Evolutionary conservation across 2,797 vertebrate species (phyloP).

Genomic region (Microchirus variegatus): DNA sequence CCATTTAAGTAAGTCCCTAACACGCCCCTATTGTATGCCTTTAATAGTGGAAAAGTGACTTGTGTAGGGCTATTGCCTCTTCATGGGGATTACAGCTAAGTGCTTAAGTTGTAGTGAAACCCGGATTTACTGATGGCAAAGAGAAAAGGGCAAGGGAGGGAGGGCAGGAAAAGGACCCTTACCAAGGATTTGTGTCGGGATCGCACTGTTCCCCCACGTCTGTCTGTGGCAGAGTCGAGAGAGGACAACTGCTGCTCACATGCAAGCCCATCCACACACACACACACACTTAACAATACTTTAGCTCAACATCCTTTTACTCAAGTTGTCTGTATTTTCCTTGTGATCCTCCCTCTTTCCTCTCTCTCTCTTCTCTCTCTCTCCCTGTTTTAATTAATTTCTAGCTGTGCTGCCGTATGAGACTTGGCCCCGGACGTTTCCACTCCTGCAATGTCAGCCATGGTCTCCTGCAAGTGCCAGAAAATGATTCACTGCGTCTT

Average conservation of each 20-base stretch:
- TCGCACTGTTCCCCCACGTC: slow-evolving; percentile 64
- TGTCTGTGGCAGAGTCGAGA: slow-evolving; percentile 59
- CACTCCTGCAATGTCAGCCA: slow-evolving; percentile 63
- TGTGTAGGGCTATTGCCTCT: slow-evolving; percentile 79
- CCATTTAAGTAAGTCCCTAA: slow-evolving; percentile 82
- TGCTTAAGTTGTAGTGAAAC: slow-evolving; percentile 83
- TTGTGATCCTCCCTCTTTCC: slow-evolving; percentile 35
- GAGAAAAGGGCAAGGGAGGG: slow-evolving; percentile 68
- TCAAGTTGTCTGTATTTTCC: slow-evolving; percentile 49
- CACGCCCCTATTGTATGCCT: slow-evolving; percentile 81
- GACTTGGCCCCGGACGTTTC: slow-evolving; percentile 71
- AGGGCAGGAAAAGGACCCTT: slow-evolving; percentile 76
- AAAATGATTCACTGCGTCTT: slow-evolving; percentile 61
- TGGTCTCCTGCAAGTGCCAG: slow-evolving; percentile 57
- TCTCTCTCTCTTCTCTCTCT: slow-evolving; percentile 25
- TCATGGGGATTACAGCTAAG: slow-evolving; percentile 82
- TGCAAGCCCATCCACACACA: slow-evolving; percentile 29
- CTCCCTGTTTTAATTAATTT: slow-evolving; percentile 79
- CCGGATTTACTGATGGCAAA: slow-evolving; percentile 81
- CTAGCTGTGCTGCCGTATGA: slow-evolving; percentile 78
- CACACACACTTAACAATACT: not conserved
- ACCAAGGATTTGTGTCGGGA: slow-evolving; percentile 78
- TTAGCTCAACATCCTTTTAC: slow-evolving; percentile 47
- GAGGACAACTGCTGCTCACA: slow-evolving; percentile 65
- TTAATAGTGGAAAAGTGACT: slow-evolving; percentile 81